These are phyloP conservation scores for Mesodorylaimus sp. DNA, from an alignment of 2,888 invertebrate genomes.

Conservation along the genomic window DNA sequence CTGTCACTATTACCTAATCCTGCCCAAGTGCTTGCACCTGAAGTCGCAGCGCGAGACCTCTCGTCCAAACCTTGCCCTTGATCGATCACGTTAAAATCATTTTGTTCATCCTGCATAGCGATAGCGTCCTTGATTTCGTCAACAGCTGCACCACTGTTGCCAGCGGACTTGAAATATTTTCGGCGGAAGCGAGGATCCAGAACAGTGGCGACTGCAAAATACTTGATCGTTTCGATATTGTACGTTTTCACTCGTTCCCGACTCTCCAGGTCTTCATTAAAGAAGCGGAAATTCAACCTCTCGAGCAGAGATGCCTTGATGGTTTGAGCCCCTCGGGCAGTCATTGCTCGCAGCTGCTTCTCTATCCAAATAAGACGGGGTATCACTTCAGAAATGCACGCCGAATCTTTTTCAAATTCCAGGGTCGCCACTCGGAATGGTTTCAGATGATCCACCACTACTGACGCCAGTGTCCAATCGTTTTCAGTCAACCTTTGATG, in stretches of 20 bases:
- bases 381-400: background rate
- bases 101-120: no score
- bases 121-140: no score
- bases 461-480: background rate
- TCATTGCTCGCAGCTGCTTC: background rate
- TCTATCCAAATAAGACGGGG: background rate
- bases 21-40: no score
- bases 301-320: background rate
- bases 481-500: background rate
- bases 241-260: background rate
- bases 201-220: background rate
- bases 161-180: background rate
- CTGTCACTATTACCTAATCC: no score
- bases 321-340: background rate
- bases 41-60: no score
- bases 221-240: background rate
- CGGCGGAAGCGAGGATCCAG: background rate
- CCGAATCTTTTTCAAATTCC: background rate
- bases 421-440: background rate
- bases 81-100: no score
- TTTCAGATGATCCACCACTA: background rate
- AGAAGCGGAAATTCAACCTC: background rate
- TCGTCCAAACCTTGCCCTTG: no score
- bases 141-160: no score
- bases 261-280: background rate